These are phyloP conservation scores for Mythimna vitellina DNA, from an alignment of 2,888 invertebrate species.

Conservation along the genomic window DNA sequence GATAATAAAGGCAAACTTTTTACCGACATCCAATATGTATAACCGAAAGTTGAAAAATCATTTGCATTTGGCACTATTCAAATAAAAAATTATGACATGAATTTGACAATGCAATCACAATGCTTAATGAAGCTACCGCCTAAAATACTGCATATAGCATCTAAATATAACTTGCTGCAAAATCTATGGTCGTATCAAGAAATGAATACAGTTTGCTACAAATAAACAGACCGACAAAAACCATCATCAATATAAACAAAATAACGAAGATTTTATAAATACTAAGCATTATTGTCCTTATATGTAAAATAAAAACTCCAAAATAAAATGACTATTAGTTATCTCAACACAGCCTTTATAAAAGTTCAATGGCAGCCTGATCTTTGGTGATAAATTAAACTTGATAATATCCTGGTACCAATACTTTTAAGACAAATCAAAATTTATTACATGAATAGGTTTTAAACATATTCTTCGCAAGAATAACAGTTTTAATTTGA, in stretches of 20 bases:
- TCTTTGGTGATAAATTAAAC: background rate
- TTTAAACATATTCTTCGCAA: background rate
- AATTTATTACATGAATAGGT: background rate
- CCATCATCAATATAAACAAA: background rate
- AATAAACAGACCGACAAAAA: too few relatives aligned
- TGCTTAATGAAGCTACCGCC: too few relatives aligned
- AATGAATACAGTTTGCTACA: background rate
- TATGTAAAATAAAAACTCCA: background rate
- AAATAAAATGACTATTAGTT: too few relatives aligned
- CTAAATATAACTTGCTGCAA: background rate
- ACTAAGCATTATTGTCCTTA: background rate
- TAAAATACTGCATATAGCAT: background rate
- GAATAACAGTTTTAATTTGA: background rate
- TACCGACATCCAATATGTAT: background rate
- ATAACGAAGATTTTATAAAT: background rate
- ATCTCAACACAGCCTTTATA: background rate
- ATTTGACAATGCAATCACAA: too few relatives aligned
- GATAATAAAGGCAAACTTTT: background rate
- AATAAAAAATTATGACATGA: too few relatives aligned
- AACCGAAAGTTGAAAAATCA: too few relatives aligned
- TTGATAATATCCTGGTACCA: background rate
- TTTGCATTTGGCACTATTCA: too few relatives aligned
- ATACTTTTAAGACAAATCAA: background rate
- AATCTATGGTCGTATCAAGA: background rate
- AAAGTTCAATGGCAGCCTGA: background rate